Evolutionary conservation across 2,113 vertebrate genomes (phyloP), one percentile per base, ranked within the genome.

Genomic region (Oxyura jamaicensis): DNA sequence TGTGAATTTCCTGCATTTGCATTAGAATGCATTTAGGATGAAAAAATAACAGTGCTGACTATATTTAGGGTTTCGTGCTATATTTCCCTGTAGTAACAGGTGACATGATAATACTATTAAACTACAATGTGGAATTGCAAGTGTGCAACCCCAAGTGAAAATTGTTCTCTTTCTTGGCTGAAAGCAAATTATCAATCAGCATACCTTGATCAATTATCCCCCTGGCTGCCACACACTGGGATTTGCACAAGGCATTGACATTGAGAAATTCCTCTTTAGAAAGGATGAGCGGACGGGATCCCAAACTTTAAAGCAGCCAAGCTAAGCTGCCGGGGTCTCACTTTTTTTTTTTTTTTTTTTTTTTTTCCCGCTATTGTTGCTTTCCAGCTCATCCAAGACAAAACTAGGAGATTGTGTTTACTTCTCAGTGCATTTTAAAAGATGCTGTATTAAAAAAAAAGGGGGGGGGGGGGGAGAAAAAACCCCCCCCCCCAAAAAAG

Each of bases 151-250:
- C 96, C 97, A 97, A 97, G 95, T 97, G 97, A 98, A 98, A 97
- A 98, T 95, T 94, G 86, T 95, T 96, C 83, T 97, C 94, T 88
- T 97, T 96, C 96, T 97, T 94, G 92, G 58, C 96, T 97, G 97
- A 97, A 98, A 98, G 98, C 97, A 98, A 98, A 98, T 97, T 97
- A 97, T 98, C 98, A 97, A 97, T 98, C 97, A 97, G 96, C 95
- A 91, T 97, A 96, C 80, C 65, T 90, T 97, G 97, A 98, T 98
- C 98, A 98, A 95, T 98, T 97, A 97, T 95, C 80, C 96, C 97
- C 96, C 94, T 94, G 95, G 95, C 97, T 97, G 97, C 95, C 95
- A 79, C 77, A 98, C 97, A 95, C 84, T 91, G 79, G 96, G 95
- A 95, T 92, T 92, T 92, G 97, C 91, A 95, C 86, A 85, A 84